phyloP scores from a whole-genome alignment of 2,888 invertebrate species.

The Disparrhopalites patrizii region DNA sequence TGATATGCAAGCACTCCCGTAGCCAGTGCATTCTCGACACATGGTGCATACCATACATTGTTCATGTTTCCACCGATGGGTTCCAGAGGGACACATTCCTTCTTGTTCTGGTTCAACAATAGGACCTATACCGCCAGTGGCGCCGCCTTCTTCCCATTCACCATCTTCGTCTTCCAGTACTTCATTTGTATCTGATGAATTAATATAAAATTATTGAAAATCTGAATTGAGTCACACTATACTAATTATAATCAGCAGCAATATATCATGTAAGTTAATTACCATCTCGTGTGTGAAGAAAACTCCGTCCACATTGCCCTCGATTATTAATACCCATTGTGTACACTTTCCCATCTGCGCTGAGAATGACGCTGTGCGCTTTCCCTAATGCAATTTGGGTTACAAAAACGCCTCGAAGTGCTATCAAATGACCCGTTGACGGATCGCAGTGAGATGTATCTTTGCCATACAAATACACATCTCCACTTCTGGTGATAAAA shows the following conservation, averaged over 20 bases:
- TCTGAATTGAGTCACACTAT: too few relatives aligned
- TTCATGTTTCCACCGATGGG: constrained; percentile 75
- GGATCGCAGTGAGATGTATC: constrained; percentile 81
- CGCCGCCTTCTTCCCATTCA: constrained; percentile 49
- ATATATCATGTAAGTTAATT: constrained; percentile 21
- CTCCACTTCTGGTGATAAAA: constrained; percentile 83
- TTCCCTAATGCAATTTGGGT: constrained; percentile 82
- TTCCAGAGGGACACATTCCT: constrained; percentile 63
- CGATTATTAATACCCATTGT: constrained; percentile 98
- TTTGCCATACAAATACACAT: constrained; percentile 89
- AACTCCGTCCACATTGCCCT: constrained; percentile 83
- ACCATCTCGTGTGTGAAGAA: constrained; percentile 53
- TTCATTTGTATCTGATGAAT: constrained; percentile 53
- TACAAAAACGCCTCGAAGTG: constrained; percentile 68
- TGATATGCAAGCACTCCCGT: constrained; percentile 76
- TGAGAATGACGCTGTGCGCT: constrained; percentile 88
- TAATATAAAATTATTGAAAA: constrained; percentile 2
- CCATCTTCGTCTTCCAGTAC: constrained; percentile 58
- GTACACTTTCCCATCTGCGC: constrained; percentile 81
- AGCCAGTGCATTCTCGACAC: constrained; percentile 91
- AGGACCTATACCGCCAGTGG: constrained; percentile 47
- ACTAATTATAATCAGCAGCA: too few relatives aligned
- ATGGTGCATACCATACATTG: constrained; percentile 84
- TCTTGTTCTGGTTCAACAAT: constrained; percentile 56
- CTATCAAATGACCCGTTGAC: constrained; percentile 64